These are phyloP conservation scores for Hypsibius dujardini DNA, from an alignment of 1,140 invertebrate genomes.

Conservation along the genomic window DNA sequence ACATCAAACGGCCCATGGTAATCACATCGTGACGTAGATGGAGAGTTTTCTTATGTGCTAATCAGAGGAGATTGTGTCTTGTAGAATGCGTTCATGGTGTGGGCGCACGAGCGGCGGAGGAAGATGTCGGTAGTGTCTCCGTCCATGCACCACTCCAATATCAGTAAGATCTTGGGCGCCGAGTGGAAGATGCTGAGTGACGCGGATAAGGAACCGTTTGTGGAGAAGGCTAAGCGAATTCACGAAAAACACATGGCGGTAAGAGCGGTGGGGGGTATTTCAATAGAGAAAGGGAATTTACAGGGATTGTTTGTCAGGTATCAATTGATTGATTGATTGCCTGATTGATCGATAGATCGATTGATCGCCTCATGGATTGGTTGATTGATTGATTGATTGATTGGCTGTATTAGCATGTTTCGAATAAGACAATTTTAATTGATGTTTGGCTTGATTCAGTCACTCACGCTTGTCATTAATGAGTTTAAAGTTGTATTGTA, in stretches of 20 bases:
- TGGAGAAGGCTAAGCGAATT: not conserved
- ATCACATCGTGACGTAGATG: not conserved
- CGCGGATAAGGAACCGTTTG: not conserved
- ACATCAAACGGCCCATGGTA: constrained; percentile 1
- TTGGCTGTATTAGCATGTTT: not conserved
- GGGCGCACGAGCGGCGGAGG: constrained; percentile 7
- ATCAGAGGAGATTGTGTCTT: not conserved
- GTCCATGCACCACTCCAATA: constrained; percentile 4
- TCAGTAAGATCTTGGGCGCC: constrained; percentile 1
- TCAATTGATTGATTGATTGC: not conserved
- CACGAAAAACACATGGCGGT: not conserved
- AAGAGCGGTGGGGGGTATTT: not conserved
- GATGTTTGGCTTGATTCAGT: not conserved
- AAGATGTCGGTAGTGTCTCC: not conserved
- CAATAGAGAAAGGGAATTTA: too few relatives aligned
- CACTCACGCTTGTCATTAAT: too few relatives aligned
- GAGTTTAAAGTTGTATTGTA: too few relatives aligned
- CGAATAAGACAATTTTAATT: not conserved
- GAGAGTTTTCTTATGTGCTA: not conserved
- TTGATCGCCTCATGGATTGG: not conserved
- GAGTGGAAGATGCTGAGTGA: not conserved
- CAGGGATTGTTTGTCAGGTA: too few relatives aligned
- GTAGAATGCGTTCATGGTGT: constrained; percentile 6
- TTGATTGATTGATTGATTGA: not conserved
- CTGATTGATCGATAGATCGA: not conserved